phyloP scores from a whole-genome alignment of 2,888 invertebrate genomes.

The Acheta domesticus region DNA sequence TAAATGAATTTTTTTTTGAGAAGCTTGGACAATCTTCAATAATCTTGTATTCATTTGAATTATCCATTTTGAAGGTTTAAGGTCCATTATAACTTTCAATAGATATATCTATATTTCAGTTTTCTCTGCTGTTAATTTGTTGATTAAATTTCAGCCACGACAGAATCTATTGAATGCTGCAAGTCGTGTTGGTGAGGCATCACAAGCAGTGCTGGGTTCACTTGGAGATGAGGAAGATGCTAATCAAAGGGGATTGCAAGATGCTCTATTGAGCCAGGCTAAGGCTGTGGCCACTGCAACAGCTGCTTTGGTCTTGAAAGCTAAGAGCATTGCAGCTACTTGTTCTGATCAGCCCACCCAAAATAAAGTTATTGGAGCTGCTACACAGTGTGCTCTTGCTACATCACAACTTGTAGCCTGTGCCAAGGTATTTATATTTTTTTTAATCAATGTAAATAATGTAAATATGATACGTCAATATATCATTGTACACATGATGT shows the following conservation, averaged over 20 bases:
- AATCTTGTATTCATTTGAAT: no score
- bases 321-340: slow-evolving; percentile 92
- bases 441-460: no score
- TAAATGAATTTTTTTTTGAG: no score
- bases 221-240: slow-evolving; percentile 86
- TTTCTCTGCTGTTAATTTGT: no score
- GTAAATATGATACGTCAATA: not conserved
- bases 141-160: slow-evolving; percentile 61
- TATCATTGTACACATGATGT: no score
- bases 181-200: slow-evolving; percentile 93
- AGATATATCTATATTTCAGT: no score
- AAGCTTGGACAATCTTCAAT: no score
- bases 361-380: slow-evolving; percentile 88
- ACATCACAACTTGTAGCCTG: slow-evolving; percentile 97
- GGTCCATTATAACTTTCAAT: no score
- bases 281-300: slow-evolving; percentile 98
- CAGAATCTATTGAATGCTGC: slow-evolving; percentile 93
- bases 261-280: slow-evolving; percentile 87
- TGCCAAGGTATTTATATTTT: slow-evolving; percentile 65
- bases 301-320: slow-evolving; percentile 90
- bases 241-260: slow-evolving; percentile 78
- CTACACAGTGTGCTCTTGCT: slow-evolving; percentile 94
- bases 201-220: slow-evolving; percentile 86
- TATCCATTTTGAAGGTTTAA: no score
- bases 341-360: slow-evolving; percentile 79